Conservation (phyloP, 2,888 invertebrate genomes). For the Cheilosia soror region DNA sequence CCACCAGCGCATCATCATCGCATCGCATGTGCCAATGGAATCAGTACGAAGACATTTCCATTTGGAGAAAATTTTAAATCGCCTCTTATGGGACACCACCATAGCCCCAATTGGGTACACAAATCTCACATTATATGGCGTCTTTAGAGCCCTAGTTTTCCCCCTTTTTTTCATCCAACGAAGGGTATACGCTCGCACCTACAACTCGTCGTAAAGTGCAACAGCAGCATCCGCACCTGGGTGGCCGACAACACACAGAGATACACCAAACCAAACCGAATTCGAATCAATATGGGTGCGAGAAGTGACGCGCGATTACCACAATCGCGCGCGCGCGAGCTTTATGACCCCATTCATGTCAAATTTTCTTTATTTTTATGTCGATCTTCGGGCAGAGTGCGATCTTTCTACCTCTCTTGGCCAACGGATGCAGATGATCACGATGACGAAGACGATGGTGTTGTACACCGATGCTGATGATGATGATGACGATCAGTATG, state of each 20-base stretch:
- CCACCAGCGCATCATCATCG: slow-evolving; percentile 38
- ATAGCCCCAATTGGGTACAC: slow-evolving; percentile 55
- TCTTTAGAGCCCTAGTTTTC: slow-evolving; percentile 53
- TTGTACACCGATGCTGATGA: slow-evolving; percentile 13
- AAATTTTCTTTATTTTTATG: slow-evolving; percentile 72
- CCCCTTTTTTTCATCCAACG: slow-evolving; percentile 1
- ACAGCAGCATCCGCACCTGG: slow-evolving; percentile 63
- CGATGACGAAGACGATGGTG: slow-evolving; percentile 22
- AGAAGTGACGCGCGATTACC: slow-evolving; percentile 56
- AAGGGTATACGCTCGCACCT: slow-evolving; percentile 37
- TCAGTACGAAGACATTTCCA: background rate
- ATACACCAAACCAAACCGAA: slow-evolving; percentile 35
- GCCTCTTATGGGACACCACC: slow-evolving; percentile 33
- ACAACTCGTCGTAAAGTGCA: slow-evolving; percentile 56
- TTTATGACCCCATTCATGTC: slow-evolving; percentile 72
- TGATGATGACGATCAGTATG: slow-evolving; percentile 28
- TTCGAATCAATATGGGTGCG: slow-evolving; percentile 37
- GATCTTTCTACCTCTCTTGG: slow-evolving; percentile 22
- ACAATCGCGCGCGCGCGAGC: slow-evolving; percentile 42
- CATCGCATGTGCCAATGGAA: slow-evolving; percentile 22
- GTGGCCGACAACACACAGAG: slow-evolving; percentile 59
- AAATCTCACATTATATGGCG: slow-evolving; percentile 67
- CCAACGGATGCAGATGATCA: slow-evolving; percentile 24
- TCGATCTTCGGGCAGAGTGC: slow-evolving; percentile 54
- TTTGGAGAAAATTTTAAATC: slow-evolving; percentile 56